Evolutionary conservation across 2,888 invertebrate genomes (phyloP).

Genomic region (Habrosyne pyritoides): DNA sequence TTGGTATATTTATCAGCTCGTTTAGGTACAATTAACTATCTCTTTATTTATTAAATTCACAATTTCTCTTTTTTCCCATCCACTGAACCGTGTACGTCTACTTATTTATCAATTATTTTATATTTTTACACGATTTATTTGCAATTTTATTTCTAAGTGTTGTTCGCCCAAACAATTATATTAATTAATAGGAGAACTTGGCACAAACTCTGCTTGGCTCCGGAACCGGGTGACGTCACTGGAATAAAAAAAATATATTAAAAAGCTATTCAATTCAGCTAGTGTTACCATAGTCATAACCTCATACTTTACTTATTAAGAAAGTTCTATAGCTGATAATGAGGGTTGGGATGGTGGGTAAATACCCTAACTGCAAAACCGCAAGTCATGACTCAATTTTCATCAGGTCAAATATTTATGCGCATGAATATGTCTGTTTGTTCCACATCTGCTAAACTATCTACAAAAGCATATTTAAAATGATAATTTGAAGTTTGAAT

Average conservation of each 20-base stretch:
- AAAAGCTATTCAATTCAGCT: too few species aligned
- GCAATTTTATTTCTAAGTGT: conserved; percentile 54
- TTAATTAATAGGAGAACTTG: conserved; percentile 66
- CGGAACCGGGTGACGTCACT: conserved; percentile 79
- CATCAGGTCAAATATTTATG: too few species aligned
- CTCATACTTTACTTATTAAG: too few species aligned
- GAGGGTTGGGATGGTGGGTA: too few species aligned
- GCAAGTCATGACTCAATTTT: too few species aligned
- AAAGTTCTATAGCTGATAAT: too few species aligned
- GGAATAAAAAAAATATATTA: conserved; percentile 41
- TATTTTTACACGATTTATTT: conserved; percentile 44
- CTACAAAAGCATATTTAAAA: too few species aligned
- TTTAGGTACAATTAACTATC: conserved; percentile 66
- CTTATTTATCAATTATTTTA: conserved; percentile 50
- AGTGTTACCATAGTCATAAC: too few species aligned
- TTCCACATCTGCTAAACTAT: too few species aligned
- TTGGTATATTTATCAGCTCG: conserved; percentile 79
- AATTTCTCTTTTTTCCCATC: conserved; percentile 43
- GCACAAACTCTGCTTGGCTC: conserved; percentile 63
- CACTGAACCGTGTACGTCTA: conserved; percentile 67
- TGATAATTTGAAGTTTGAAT: too few species aligned
- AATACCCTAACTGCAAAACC: too few species aligned
- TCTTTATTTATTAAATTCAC: conserved; percentile 58
- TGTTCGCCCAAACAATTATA: conserved; percentile 68
- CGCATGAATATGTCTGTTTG: too few species aligned